These are phyloP conservation scores for Chlamydotis undulata DNA, from an alignment of 2,113 vertebrate species.

Conservation along the genomic window DNA sequence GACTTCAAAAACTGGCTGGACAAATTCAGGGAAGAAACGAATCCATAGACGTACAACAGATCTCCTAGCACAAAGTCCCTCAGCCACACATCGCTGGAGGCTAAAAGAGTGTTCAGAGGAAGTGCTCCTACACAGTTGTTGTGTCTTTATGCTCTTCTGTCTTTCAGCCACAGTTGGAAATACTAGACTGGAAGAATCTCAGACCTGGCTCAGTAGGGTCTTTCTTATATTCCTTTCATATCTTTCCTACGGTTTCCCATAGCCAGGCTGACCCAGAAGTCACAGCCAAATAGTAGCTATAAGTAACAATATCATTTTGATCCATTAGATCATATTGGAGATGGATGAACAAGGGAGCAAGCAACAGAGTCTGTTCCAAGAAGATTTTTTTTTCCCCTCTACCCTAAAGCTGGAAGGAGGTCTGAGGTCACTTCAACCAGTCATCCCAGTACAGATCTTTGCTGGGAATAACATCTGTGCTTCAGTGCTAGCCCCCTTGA, in stretches of 20 bases:
- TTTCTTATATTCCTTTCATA: not conserved
- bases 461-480: not conserved
- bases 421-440: not conserved
- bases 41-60: not conserved
- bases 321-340: not conserved
- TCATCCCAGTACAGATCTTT: not conserved
- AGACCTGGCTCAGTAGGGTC: not conserved
- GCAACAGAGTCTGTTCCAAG: not conserved
- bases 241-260: not conserved
- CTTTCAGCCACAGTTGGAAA: not conserved
- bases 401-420: not conserved
- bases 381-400: not conserved
- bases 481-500: not conserved
- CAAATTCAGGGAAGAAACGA: not conserved
- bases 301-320: not conserved
- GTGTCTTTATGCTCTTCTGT: not conserved
- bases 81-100: not conserved
- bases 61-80: not conserved
- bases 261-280: not conserved
- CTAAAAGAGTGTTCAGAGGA: not conserved
- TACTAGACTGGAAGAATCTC: not conserved
- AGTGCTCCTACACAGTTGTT: not conserved
- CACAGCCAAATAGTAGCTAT: not conserved
- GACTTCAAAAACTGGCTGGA: not conserved
- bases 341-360: not conserved